Evolutionary conservation across 2,888 invertebrate species (phyloP), one percentile per base, ranked within the genome.

Genomic region (Amiota minor): DNA sequence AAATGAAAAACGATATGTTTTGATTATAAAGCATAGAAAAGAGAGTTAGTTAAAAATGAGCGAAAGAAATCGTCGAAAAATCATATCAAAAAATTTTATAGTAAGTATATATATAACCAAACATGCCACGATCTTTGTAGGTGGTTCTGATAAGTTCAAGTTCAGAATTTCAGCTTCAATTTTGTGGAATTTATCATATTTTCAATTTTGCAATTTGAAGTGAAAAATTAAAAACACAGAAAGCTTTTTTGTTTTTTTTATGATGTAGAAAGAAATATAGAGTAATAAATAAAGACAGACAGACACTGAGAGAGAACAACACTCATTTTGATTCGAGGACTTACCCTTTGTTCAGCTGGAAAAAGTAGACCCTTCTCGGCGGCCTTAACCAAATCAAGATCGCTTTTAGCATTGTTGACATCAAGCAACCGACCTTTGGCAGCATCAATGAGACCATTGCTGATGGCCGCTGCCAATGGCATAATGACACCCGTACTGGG

Each of bases 261-360:
- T 23, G 12, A 62, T 16, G 59, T 16, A 59, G 18, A n/a, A 35
- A 35, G 18, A n/a, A 45, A 61, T 68, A 72, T 12, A 68, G 18
- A 72, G 59, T 50, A 14, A 65, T 23, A 10, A 49, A 14, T n/a
- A 53, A n/a, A 67, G 53, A 72, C 69, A 59, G 76, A 76, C 53
- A 59, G 62, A 20, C 71, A 16, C 46, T 59, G 49, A 14, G 47
- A 68, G 67, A 65, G 61, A 50, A 35, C 35, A 35, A 35, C 35
- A 35, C 35, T 35, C 35, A 35, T 35, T 35, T 35, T 35, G 35
- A 69, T 45, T 59, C 18, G 59, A 59, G 35, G 80, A 94, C 96
- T 97, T 93, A 97, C 97, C 96, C 97, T 93, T 89, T 96, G 95
- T 93, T 96, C 96, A 89, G 97, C 96, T 90, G 96, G 94, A 91